These are phyloP conservation scores for Bibio marci DNA, from an alignment of 2,888 invertebrate genomes.

Conservation along the genomic window DNA sequence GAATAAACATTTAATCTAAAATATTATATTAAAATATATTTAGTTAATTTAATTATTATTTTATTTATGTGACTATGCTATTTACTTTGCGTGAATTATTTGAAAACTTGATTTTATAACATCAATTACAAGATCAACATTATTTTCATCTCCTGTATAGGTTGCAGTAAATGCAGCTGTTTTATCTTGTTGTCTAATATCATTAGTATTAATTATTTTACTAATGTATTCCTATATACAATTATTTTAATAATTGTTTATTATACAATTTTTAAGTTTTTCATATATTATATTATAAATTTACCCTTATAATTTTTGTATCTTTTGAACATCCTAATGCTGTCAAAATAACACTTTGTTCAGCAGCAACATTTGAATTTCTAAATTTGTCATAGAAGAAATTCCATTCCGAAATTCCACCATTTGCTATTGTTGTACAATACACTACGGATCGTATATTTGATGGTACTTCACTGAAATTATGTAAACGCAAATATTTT, in stretches of 20 bases:
- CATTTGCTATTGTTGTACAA: conserved; percentile 53
- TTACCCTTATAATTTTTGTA: conserved; percentile 33
- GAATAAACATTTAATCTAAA: no score
- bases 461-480: no score
- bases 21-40: no score
- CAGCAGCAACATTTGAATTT: conserved; percentile 42
- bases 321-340: conserved; percentile 50
- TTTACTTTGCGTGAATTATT: no score
- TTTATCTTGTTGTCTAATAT: conserved; percentile 22
- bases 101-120: not conserved
- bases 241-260: not conserved
- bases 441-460: conserved; percentile 56
- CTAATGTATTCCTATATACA: conserved; percentile 4
- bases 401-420: conserved; percentile 41
- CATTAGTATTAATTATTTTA: conserved; percentile 8
- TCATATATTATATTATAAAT: conserved; percentile 7
- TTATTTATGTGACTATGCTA: no score
- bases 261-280: not conserved
- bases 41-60: no score
- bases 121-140: conserved; percentile 14
- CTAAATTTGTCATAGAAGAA: conserved; percentile 44
- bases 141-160: conserved; percentile 34
- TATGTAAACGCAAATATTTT: no score
- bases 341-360: conserved; percentile 44
- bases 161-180: conserved; percentile 22